Conservation (phyloP, 2,113 vertebrate species). For the Myxocyprinus asiaticus region DNA sequence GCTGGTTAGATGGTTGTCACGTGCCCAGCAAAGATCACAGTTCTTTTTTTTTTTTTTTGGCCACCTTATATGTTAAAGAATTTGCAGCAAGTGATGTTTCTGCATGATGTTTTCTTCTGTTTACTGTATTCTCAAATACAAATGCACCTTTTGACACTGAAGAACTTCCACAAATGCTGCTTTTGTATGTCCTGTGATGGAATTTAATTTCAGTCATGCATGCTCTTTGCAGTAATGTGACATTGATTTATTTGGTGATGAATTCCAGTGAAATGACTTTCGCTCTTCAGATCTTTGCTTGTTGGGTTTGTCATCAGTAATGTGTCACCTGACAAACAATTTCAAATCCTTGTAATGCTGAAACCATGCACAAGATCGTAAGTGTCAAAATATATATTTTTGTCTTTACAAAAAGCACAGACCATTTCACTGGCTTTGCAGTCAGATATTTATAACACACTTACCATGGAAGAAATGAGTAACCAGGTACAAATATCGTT, state of each 20-base stretch:
- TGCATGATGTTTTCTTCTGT: too few relatives aligned
- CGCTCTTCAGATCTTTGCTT: background rate
- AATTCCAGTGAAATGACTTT: slow-evolving; percentile 5
- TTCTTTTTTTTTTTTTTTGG: background rate
- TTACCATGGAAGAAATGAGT: background rate
- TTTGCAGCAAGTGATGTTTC: too few relatives aligned
- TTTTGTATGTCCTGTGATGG: too few relatives aligned
- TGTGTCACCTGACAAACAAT: slow-evolving; percentile 20
- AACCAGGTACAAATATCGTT: background rate
- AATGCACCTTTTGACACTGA: too few relatives aligned
- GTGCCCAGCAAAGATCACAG: slow-evolving; percentile 75
- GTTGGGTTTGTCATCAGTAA: slow-evolving; percentile 11
- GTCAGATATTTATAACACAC: background rate
- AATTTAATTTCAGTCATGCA: too few relatives aligned
- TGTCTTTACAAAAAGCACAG: background rate
- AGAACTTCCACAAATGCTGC: too few relatives aligned
- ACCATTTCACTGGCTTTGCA: background rate
- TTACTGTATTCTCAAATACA: too few relatives aligned
- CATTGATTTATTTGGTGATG: slow-evolving; percentile 25
- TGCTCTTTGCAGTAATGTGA: background rate
- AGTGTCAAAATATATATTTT: background rate
- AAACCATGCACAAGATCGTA: slow-evolving; percentile 12
- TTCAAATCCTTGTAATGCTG: slow-evolving; percentile 3
- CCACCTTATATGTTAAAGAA: too few relatives aligned
- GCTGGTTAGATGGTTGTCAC: slow-evolving; percentile 99